Evolutionary conservation across 2,888 invertebrate species (phyloP).

Genomic region (Cheilosia impressa): DNA sequence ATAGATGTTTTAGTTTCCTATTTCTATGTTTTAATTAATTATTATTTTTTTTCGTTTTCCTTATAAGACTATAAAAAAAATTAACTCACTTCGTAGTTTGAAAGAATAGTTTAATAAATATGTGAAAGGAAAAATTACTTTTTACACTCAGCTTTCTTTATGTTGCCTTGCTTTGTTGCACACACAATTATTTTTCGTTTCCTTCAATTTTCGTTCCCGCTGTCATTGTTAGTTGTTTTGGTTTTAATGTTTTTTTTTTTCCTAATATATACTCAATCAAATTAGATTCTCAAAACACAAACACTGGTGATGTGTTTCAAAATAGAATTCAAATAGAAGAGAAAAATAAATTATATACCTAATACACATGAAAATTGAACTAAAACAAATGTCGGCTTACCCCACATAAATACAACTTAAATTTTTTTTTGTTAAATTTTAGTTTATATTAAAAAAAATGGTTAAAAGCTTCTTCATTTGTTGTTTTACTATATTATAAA

Average conservation of each 20-base stretch:
- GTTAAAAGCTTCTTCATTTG: slow-evolving; percentile 31
- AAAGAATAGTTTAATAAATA: no score
- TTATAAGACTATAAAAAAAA: no score
- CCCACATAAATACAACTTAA: slow-evolving; percentile 30
- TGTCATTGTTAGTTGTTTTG: slow-evolving; percentile 71
- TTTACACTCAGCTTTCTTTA: slow-evolving; percentile 1
- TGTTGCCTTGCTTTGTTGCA: slow-evolving; percentile 71
- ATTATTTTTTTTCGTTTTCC: no score
- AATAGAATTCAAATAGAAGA: slow-evolving; percentile 17
- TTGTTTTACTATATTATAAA: slow-evolving; percentile 28
- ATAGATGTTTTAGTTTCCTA: no score
- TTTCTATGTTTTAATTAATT: no score
- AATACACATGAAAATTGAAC: slow-evolving; percentile 2
- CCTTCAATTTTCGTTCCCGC: slow-evolving; percentile 47
- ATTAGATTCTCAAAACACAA: slow-evolving; percentile 36
- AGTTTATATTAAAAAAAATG: neutral
- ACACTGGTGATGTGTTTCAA: slow-evolving; percentile 65
- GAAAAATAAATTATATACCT: neutral
- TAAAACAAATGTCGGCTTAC: slow-evolving; percentile 44
- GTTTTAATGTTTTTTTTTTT: slow-evolving; percentile 71
- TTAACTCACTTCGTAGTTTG: no score
- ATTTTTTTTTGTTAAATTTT: slow-evolving; percentile 16
- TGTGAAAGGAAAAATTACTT: neutral
- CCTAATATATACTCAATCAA: slow-evolving; percentile 20
- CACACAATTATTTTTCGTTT: slow-evolving; percentile 38